Conservation (phyloP, 92 coral and sea anemone species). For the Hydrozoanthus gracilis region DNA sequence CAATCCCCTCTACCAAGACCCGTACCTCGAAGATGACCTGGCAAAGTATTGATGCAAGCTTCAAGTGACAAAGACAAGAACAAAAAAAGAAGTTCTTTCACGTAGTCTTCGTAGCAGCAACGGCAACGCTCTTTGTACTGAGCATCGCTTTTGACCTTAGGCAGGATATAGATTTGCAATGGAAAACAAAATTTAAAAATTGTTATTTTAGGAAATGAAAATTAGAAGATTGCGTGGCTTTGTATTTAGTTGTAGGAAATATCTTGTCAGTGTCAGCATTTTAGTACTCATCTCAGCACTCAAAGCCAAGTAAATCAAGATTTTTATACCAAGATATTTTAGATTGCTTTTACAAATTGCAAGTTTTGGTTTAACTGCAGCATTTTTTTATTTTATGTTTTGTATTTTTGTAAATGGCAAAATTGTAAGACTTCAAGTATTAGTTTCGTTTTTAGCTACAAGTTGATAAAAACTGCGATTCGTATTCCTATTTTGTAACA, state of each 20-base stretch:
- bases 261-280: not conserved
- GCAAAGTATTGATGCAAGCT: slow-evolving; percentile 61
- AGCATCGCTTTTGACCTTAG: slow-evolving; percentile 3
- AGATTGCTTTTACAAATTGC: too few relatives aligned
- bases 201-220: not conserved
- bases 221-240: not conserved
- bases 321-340: not conserved
- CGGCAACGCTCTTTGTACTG: slow-evolving; percentile 31
- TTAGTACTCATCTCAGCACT: not conserved
- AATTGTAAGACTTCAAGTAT: not conserved
- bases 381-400: not conserved
- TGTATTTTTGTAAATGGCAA: not conserved
- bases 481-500: slow-evolving; percentile 32
- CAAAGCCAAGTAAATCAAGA: not conserved
- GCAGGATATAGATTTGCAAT: slow-evolving; percentile 17
- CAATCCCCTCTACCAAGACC: slow-evolving; percentile 98
- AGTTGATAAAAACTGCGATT: too few relatives aligned
- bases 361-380: not conserved
- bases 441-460: not conserved
- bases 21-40: slow-evolving; percentile 94
- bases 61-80: not conserved
- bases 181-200: not conserved
- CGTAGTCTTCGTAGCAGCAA: not conserved
- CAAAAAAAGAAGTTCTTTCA: not conserved
- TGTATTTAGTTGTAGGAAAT: not conserved